phyloP scores from a whole-genome alignment of 2,888 invertebrate genomes.

The Hemaris fuciformis region DNA sequence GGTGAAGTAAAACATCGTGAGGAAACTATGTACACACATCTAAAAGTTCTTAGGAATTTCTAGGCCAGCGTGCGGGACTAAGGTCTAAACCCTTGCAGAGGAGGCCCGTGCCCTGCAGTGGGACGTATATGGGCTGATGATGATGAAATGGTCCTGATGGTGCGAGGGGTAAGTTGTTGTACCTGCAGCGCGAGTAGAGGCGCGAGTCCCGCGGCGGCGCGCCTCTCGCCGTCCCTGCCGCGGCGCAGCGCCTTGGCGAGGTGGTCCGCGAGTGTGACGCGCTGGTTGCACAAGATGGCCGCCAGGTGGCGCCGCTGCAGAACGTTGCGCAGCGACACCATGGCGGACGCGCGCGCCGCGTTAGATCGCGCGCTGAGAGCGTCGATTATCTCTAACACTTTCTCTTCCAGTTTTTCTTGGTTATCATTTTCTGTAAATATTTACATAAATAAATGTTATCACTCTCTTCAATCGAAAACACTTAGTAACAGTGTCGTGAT shows the following conservation, averaged over 20 bases:
- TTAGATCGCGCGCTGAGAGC: slow-evolving; percentile 93
- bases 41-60: too few relatives aligned
- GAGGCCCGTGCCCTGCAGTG: too few relatives aligned
- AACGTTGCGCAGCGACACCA: slow-evolving; percentile 87
- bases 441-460: too few relatives aligned
- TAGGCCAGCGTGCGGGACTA: too few relatives aligned
- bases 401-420: slow-evolving; percentile 90
- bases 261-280: slow-evolving; percentile 90
- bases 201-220: slow-evolving; percentile 90
- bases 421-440: slow-evolving; percentile 72
- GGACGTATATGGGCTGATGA: too few relatives aligned
- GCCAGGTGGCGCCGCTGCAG: slow-evolving; percentile 90
- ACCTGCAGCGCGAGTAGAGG: slow-evolving; percentile 92
- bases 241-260: slow-evolving; percentile 91
- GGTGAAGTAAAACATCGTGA: too few relatives aligned
- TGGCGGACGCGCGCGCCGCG: slow-evolving; percentile 88
- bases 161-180: neutral
- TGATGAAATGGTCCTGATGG: too few relatives aligned
- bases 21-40: too few relatives aligned
- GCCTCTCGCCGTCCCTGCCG: slow-evolving; percentile 91
- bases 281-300: slow-evolving; percentile 88
- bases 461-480: too few relatives aligned
- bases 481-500: too few relatives aligned
- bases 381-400: slow-evolving; percentile 92
- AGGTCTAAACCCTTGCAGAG: too few relatives aligned